Evolutionary conservation across 92 coral and sea anemone species (phyloP), one percentile per base, ranked within the genome.

Genomic region (Meandrina meandrites): DNA sequence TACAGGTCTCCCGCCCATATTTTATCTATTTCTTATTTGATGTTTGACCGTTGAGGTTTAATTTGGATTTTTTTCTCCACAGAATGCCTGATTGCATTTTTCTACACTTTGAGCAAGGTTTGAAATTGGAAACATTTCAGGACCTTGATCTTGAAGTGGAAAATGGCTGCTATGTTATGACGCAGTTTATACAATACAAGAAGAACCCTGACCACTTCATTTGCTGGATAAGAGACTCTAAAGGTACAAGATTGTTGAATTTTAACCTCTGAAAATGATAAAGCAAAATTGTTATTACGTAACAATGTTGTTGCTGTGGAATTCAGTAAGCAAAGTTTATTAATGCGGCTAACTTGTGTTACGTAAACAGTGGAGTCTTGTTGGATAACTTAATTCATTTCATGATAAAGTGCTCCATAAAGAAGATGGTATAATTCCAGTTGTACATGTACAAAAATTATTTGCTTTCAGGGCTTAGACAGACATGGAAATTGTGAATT

Each of bases 141-240:
- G 90, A 92, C 42, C 86, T 83, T 71, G 75, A 57, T 36, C 89
- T 91, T 84, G 57, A 79, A 30, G 87, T 80, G n/a, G 84, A 81
- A 48, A 88, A 85, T 53, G 83, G 88, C 22, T 80, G 58, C 35
- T 96, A 91, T 84, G 58, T 75, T 13, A 66, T 92, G 74, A 88
- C 94, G n/a, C 99, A 96, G 73, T 83, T 96, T 22, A 89, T 96
- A 56, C 96, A 93, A 83, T 96, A 95, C 76, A 84, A 72, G 62
- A 79, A 74, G n/a, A 88, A 92, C 80, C 99, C 99, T 12, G 93
- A 96, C 80, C 99, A 96, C 90, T 96, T 96, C 79, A 62, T 93
- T 69, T 90, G 94, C 62, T 96, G 99, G 99, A 81, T 93, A 21
- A 95, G 81, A 79, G 92, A 95, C 40, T 75, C 72, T 8, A 72